Percentiles rank a stretch among this genome's conserved stretches.
Conservation (phyloP, 2,113 vertebrate genomes). For the Motacilla alba region DNA sequence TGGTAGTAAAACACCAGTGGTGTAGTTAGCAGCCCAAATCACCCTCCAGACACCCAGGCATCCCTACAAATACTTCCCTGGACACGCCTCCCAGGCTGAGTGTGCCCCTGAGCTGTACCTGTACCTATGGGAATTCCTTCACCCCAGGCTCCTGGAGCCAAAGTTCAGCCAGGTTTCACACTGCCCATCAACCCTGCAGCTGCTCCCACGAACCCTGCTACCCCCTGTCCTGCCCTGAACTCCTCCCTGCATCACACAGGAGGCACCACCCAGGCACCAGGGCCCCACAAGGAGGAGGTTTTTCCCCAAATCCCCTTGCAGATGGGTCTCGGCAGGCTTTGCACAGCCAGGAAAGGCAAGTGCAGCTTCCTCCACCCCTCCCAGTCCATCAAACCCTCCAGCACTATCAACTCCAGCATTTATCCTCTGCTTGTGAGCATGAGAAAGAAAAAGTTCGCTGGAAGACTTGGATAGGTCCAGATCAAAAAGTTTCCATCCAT, state of each 20-base stretch:
- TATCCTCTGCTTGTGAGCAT: not conserved
- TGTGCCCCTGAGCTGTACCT: fast-evolving
- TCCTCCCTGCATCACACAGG: not conserved
- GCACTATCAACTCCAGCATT: fast-evolving
- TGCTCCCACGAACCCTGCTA: not conserved
- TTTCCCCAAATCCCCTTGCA: not conserved
- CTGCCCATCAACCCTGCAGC: not conserved
- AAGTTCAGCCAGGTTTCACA: not conserved
- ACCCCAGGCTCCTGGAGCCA: not conserved
- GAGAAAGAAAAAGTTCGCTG: not conserved
- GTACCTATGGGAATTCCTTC: not conserved
- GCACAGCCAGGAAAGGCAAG: not conserved
- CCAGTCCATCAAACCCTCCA: not conserved
- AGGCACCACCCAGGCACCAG: not conserved
- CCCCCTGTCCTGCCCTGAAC: not conserved
- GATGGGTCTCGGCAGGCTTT: not conserved
- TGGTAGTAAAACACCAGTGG: not conserved
- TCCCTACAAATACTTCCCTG: not conserved
- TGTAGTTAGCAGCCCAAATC: not conserved
- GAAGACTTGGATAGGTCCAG: not conserved
- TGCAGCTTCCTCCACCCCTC: not conserved
- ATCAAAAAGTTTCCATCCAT: not conserved
- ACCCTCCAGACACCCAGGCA: not conserved
- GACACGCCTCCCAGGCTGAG: fast-evolving
- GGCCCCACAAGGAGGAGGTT: not conserved